Conservation (phyloP, 2,797 vertebrate species). For the Rhyacichthys aspro region DNA sequence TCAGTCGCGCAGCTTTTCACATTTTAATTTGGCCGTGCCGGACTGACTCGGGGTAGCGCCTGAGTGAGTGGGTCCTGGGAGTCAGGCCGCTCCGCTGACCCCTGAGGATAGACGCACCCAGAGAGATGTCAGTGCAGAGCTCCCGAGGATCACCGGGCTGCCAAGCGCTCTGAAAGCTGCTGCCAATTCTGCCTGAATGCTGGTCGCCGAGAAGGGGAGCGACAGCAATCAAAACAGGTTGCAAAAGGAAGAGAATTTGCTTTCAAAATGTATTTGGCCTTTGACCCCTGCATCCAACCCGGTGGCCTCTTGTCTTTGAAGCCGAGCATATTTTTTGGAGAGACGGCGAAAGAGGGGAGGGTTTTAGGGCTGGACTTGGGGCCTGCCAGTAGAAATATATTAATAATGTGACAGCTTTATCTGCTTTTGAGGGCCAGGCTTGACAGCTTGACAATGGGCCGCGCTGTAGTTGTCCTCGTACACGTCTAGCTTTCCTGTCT, state of each 20-base stretch:
- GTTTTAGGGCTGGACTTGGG: constrained; percentile 67
- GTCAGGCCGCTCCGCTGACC: constrained; percentile 85
- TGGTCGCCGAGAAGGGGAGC: constrained; percentile 85
- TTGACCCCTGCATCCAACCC: constrained; percentile 76
- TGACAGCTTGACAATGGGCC: constrained; percentile 85
- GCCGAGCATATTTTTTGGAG: constrained; percentile 78
- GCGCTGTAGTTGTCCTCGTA: constrained; percentile 80
- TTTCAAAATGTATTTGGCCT: constrained; percentile 87
- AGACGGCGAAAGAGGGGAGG: constrained; percentile 75
- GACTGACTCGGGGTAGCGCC: constrained; percentile 87
- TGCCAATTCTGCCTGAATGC: constrained; percentile 96
- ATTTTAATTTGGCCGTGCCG: constrained; percentile 88
- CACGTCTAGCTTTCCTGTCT: constrained; percentile 78
- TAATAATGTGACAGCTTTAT: constrained; percentile 90
- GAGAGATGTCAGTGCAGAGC: constrained; percentile 86
- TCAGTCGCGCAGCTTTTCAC: constrained; percentile 85
- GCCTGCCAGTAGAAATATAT: constrained; percentile 85
- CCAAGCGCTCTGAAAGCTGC: constrained; percentile 89
- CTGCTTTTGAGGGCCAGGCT: constrained; percentile 82
- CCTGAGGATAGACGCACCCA: constrained; percentile 82
- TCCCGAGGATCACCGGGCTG: constrained; percentile 88
- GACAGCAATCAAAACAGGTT: constrained; percentile 91
- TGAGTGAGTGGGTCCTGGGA: constrained; percentile 83
- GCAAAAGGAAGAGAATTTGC: constrained; percentile 86
- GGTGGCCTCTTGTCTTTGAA: constrained; percentile 79